phyloP scores from a whole-genome alignment of 2,113 vertebrate species.

The Anhinga anhinga region DNA sequence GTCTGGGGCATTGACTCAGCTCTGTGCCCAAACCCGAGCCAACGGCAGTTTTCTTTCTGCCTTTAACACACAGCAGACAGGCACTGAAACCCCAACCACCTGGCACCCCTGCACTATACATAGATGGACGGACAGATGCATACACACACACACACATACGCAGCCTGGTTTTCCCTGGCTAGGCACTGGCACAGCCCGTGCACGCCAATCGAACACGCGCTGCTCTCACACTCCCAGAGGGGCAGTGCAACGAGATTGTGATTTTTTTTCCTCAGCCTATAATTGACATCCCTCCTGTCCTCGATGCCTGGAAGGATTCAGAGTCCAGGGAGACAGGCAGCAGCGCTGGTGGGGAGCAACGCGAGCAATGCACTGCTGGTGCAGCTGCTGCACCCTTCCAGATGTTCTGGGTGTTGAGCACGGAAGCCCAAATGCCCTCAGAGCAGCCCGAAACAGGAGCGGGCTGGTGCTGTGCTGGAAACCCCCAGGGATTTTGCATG shows the following conservation, averaged over 20 bases:
- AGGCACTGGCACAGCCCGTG: neutral
- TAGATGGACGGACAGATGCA: too few species aligned
- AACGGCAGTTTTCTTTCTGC: neutral
- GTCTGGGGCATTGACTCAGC: neutral
- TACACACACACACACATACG: rapidly evolving
- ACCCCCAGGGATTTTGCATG: rapidly evolving
- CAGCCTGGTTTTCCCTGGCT: neutral
- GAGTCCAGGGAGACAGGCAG: neutral
- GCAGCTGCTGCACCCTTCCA: neutral
- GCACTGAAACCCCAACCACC: neutral
- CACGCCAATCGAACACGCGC: rapidly evolving
- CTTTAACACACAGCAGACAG: neutral
- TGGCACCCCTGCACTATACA: rapidly evolving
- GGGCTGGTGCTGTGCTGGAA: neutral
- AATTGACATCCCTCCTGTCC: neutral
- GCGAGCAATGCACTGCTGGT: neutral
- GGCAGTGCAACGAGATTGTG: rapidly evolving
- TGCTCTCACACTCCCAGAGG: neutral
- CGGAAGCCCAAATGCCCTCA: rapidly evolving
- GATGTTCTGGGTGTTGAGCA: neutral
- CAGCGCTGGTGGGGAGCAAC: neutral
- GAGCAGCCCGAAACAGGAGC: rapidly evolving
- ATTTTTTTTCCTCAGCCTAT: neutral
- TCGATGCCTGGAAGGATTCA: neutral
- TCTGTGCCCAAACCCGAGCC: neutral